Base-by-base conservation (phyloP, 2,113 vertebrate species). In the Indicator maculatus region DNA sequence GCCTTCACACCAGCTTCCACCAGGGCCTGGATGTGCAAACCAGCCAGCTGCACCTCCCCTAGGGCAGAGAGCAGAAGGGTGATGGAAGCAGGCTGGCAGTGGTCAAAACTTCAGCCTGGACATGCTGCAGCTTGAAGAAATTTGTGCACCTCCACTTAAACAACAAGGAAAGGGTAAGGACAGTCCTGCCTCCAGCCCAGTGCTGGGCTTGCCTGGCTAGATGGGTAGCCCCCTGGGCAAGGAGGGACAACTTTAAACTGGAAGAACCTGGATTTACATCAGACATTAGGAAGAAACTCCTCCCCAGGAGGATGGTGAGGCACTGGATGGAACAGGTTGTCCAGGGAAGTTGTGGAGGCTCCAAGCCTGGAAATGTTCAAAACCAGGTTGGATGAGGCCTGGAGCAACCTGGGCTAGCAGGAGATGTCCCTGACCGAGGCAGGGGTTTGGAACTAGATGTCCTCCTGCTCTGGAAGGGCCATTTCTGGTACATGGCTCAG, bases 11-110 rank as follows among this genome's bases (percentile, higher is more conserved):
- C 99, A 6, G 98, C 99, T 0, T 98, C 98, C 82, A 98, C 98
- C 97, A 99, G 96, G 12, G 98, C 98, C 63, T 98, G 98, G 92
- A 99, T 44, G 20, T 99, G 99, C 75, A 98, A 55, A 30, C 97
- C 94, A 8, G 98, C 98, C 33, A 99, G 98, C 76, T 98, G 98
- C 16, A 98, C 99, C 88, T 99, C 99, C 47, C 99, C 99, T 99
- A 96, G 81, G 55, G 76, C 31, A 84, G 23, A 93, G 16, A 94
- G 70, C 52, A 83, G 59, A 64, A 16, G 59, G 59, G n/a, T 7
- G 53, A 65, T 30, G 33, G 47, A 45, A 44, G 38, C 9, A 28
- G 41, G 31, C 20, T 33, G 56, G 41, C 16, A 47, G 64, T 59
- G 59, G 16, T 31, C 0, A 3, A 31, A n/a, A 44, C 28, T 3